Percentiles rank a stretch among this genome's conserved stretches.
Conservation (phyloP, 2,888 invertebrate genomes). For the Ganaspis brasiliensis region DNA sequence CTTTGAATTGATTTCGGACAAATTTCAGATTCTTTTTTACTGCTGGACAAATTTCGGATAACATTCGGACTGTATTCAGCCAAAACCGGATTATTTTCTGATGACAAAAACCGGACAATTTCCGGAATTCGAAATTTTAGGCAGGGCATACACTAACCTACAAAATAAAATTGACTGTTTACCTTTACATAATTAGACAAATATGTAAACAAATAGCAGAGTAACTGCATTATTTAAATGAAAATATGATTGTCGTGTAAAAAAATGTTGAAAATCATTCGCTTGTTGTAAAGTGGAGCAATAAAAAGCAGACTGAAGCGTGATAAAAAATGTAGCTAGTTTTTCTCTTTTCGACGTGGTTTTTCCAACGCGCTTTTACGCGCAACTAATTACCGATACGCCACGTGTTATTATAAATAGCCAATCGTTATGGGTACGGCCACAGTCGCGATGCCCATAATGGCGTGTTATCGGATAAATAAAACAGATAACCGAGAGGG, state of each 20-base stretch:
- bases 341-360: slow-evolving; percentile 19
- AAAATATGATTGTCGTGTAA: not conserved
- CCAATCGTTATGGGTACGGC: slow-evolving; percentile 79
- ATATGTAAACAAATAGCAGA: too few relatives aligned
- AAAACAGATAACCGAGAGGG: slow-evolving; percentile 78
- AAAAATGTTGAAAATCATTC: not conserved
- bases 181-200: too few relatives aligned
- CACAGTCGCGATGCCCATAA: slow-evolving; percentile 78
- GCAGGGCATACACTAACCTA: too few relatives aligned
- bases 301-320: not conserved
- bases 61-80: too few relatives aligned
- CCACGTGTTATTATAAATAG: slow-evolving; percentile 80
- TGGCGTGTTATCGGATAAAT: slow-evolving; percentile 81
- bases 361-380: slow-evolving; percentile 63
- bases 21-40: too few relatives aligned
- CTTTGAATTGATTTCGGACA: too few relatives aligned
- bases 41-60: too few relatives aligned
- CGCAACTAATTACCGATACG: slow-evolving; percentile 79
- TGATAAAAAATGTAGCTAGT: slow-evolving; percentile 33
- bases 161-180: too few relatives aligned
- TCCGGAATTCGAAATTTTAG: too few relatives aligned
- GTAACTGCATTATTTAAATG: too few relatives aligned
- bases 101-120: too few relatives aligned
- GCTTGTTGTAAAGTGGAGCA: not conserved
- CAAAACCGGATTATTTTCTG: too few relatives aligned